Evolutionary conservation across 2,797 vertebrate genomes (phyloP).

Genomic region (Myripristis murdjan): DNA sequence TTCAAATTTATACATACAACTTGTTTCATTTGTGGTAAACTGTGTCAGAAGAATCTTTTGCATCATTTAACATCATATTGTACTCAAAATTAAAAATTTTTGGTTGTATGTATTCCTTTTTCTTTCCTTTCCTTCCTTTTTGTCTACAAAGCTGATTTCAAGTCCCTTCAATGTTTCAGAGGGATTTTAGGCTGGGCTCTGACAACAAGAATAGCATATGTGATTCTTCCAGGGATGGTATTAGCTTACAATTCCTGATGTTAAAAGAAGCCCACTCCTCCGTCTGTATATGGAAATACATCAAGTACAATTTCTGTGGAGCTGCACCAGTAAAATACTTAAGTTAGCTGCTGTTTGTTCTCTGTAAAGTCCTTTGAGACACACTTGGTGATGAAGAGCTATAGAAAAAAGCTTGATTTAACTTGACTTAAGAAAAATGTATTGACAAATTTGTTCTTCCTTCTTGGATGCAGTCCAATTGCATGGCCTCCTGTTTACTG

Average conservation of each 20-base stretch:
- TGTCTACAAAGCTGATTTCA: too few relatives aligned
- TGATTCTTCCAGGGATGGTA: not conserved
- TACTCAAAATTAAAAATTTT: too few relatives aligned
- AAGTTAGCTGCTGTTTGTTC: not conserved
- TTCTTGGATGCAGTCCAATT: conserved; percentile 10
- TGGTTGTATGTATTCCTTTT: too few relatives aligned
- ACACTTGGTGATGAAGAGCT: too few relatives aligned
- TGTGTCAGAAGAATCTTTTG: too few relatives aligned
- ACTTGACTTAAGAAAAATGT: not conserved
- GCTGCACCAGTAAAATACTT: conserved; percentile 13
- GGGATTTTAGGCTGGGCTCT: not conserved
- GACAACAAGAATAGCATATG: conserved; percentile 3
- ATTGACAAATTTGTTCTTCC: conserved; percentile 12
- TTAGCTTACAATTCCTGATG: not conserved
- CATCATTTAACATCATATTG: too few relatives aligned
- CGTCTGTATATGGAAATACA: conserved; percentile 3
- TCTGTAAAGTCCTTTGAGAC: too few relatives aligned
- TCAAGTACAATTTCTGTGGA: conserved; percentile 1
- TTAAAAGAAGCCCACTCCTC: not conserved
- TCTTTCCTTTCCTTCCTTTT: too few relatives aligned
- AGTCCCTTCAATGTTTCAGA: too few relatives aligned
- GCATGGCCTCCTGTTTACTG: not conserved
- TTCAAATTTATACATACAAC: not conserved
- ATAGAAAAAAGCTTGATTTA: too few relatives aligned
- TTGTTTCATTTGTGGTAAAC: too few relatives aligned